Conservation (phyloP, 2,888 invertebrate species). For the Rhagium mordax region DNA sequence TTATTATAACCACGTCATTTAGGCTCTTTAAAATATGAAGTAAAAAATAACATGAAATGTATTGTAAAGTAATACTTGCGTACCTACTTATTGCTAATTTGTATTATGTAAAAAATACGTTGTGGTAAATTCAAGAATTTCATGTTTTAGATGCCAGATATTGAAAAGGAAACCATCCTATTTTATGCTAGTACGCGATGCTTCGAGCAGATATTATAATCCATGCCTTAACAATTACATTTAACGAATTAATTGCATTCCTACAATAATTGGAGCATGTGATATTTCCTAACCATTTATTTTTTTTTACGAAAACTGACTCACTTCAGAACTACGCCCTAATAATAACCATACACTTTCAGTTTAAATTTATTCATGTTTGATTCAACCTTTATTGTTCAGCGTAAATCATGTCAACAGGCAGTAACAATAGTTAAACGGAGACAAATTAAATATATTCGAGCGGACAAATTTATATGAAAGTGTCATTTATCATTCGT, state of each 20-base stretch:
- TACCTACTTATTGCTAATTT: too few species aligned
- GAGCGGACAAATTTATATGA: constrained; percentile 23
- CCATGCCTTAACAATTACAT: not conserved
- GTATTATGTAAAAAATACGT: too few species aligned
- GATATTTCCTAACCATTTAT: constrained; percentile 6
- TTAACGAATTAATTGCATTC: not conserved
- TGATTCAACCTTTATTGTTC: constrained; percentile 19
- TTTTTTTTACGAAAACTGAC: not conserved
- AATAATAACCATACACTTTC: constrained; percentile 22
- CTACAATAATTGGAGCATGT: constrained; percentile 15
- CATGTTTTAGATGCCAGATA: too few species aligned
- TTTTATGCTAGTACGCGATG: too few species aligned
- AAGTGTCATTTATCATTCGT: constrained; percentile 18
- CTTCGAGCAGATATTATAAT: not conserved
- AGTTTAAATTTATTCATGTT: constrained; percentile 17
- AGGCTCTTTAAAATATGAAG: too few species aligned
- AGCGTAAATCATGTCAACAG: constrained; percentile 19
- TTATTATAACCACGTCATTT: too few species aligned
- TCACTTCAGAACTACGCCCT: constrained; percentile 10
- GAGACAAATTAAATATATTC: constrained; percentile 22
- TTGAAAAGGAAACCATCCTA: too few species aligned
- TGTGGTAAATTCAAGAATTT: too few species aligned
- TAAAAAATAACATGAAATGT: too few species aligned
- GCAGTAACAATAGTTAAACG: constrained; percentile 15
- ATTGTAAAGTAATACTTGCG: too few species aligned